Evolutionary conservation across 2,888 invertebrate species (phyloP).

Genomic region (Andrena trimmerana): DNA sequence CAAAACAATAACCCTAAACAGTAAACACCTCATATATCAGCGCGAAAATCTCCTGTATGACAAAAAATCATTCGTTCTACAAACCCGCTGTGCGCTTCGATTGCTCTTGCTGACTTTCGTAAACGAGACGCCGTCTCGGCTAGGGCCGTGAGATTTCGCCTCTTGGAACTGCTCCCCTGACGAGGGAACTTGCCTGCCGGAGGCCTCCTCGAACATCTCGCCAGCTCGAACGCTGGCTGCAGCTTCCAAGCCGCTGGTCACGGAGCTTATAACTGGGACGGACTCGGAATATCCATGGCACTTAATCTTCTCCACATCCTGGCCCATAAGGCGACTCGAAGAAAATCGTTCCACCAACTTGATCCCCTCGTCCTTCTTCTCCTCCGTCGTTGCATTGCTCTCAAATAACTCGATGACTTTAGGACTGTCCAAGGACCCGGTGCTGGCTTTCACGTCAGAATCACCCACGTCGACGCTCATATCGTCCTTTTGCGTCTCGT

Average conservation of each 20-base stretch:
- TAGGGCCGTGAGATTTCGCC: neutral
- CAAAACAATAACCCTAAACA: no score
- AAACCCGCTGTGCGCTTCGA: conserved; percentile 48
- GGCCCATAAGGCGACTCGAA: neutral
- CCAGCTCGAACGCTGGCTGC: neutral
- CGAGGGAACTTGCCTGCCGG: neutral
- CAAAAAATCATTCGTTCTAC: neutral
- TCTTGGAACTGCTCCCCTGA: neutral
- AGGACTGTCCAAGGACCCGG: neutral
- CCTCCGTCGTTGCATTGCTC: neutral
- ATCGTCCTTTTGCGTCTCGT: neutral
- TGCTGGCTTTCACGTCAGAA: neutral
- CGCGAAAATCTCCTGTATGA: no score
- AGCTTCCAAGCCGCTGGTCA: neutral
- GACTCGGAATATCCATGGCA: neutral
- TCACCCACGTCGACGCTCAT: neutral
- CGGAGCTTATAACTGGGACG: conserved; percentile 16
- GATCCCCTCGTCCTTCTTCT: conserved; percentile 21
- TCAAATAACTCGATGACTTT: neutral
- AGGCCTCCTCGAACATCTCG: conserved; percentile 8
- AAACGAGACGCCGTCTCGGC: conserved; percentile 1
- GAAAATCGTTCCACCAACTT: conserved; percentile 12
- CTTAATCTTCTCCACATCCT: conserved; percentile 12
- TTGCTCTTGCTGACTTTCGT: neutral
- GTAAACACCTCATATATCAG: no score